These are phyloP conservation scores for Hyphantria cunea DNA, from an alignment of 1,140 invertebrate species.

Conservation along the genomic window DNA sequence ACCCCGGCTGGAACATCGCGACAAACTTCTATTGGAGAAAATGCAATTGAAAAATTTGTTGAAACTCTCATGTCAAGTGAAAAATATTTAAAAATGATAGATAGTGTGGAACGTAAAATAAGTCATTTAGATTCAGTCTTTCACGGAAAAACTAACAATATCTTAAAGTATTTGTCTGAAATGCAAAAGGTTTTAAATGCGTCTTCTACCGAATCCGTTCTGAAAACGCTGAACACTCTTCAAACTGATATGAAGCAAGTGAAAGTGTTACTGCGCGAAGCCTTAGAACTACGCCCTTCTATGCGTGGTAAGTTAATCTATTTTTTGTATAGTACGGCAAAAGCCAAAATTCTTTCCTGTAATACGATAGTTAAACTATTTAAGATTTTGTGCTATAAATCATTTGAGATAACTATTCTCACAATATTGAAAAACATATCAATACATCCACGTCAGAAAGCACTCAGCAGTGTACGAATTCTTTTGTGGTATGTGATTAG, in stretches of 20 bases:
- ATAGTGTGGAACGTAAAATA: constrained; percentile 56
- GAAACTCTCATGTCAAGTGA: constrained; percentile 64
- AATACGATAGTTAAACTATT: no score
- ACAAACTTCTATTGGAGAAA: constrained; percentile 44
- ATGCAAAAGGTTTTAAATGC: constrained; percentile 48
- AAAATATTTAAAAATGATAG: constrained; percentile 65
- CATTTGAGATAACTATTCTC: no score
- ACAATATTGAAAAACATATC: no score
- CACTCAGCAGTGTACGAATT: no score
- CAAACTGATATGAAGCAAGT: constrained; percentile 55
- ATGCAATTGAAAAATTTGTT: constrained; percentile 67
- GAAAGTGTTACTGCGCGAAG: constrained; percentile 36
- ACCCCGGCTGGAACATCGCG: constrained; percentile 38
- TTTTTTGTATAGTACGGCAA: neutral
- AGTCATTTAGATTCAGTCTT: constrained; percentile 53
- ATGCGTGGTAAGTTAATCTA: constrained; percentile 35
- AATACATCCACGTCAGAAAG: no score
- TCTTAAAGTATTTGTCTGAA: constrained; percentile 61
- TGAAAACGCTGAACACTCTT: constrained; percentile 40
- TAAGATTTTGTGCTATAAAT: no score
- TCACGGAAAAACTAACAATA: constrained; percentile 54
- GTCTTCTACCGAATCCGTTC: constrained; percentile 38
- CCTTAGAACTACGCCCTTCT: constrained; percentile 20
- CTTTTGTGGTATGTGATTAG: no score
- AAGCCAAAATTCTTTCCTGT: neutral